phyloP scores from a whole-genome alignment of 2,797 vertebrate genomes.

The Psittacula derbiana region DNA sequence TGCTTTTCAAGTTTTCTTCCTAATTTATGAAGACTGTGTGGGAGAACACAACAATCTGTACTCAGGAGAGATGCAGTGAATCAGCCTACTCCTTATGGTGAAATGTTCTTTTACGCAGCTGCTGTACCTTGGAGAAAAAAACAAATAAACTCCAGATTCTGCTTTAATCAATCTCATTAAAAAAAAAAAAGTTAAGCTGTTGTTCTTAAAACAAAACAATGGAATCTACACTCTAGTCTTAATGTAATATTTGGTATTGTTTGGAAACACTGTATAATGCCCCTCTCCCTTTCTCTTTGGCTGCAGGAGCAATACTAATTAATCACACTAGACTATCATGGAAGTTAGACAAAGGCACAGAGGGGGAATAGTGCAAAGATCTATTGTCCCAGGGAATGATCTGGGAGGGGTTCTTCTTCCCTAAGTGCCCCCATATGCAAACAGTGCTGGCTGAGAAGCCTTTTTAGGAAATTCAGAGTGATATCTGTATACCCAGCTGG shows the following conservation, averaged over 20 bases:
- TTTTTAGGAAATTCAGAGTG: slow-evolving; percentile 12
- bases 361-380: not conserved
- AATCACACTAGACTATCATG: not conserved
- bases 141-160: slow-evolving; percentile 27
- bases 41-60: slow-evolving; percentile 65
- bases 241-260: not conserved
- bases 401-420: not conserved
- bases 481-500: not conserved
- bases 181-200: not conserved
- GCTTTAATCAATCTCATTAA: not conserved
- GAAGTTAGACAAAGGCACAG: not conserved
- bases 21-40: slow-evolving; percentile 54
- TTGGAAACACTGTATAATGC: not conserved
- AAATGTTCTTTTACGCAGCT: slow-evolving; percentile 56
- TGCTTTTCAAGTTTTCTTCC: slow-evolving; percentile 35
- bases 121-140: slow-evolving; percentile 18
- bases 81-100: slow-evolving; percentile 58
- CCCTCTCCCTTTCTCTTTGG: not conserved
- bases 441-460: not conserved
- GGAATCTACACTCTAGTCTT: not conserved
- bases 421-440: not conserved
- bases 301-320: not conserved
- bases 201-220: not conserved
- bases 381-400: not conserved
- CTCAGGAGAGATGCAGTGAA: slow-evolving; percentile 57